A percentile compares a stretch with the other conserved stretches of the same genome.
phyloP scores from a whole-genome alignment of 2,888 invertebrate genomes.

The Anarsia innoxiella region DNA sequence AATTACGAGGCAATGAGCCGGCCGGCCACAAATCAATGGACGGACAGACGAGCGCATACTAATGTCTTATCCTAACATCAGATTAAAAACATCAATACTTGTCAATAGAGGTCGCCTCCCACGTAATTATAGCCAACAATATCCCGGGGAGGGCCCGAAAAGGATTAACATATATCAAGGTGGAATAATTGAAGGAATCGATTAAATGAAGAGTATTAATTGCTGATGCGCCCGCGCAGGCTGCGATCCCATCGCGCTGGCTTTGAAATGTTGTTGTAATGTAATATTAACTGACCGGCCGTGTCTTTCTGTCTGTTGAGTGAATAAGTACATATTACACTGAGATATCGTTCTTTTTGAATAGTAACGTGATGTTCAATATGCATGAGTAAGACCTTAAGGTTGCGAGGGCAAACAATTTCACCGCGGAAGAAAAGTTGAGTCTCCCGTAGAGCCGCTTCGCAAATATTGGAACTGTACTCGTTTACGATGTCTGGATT shows the following conservation, averaged over 20 bases:
- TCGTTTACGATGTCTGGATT: no score
- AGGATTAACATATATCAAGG: slow-evolving; percentile 72
- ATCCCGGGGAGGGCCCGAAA: slow-evolving; percentile 64
- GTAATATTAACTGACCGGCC: slow-evolving; percentile 33
- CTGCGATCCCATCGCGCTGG: slow-evolving; percentile 44
- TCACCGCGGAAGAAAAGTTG: not conserved
- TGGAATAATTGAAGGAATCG: slow-evolving; percentile 74
- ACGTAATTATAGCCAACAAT: slow-evolving; percentile 73
- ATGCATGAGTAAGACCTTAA: slow-evolving; percentile 3
- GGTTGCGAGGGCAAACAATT: not conserved
- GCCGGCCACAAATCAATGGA: slow-evolving; percentile 65
- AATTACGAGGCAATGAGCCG: slow-evolving; percentile 70
- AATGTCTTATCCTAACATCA: slow-evolving; percentile 74
- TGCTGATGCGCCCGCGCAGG: slow-evolving; percentile 66
- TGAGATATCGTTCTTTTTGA: slow-evolving; percentile 4
- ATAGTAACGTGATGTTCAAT: slow-evolving; percentile 6
- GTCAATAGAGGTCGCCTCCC: slow-evolving; percentile 73
- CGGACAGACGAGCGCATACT: slow-evolving; percentile 63
- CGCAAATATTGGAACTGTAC: no score
- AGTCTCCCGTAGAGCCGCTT: no score
- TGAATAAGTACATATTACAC: no score
- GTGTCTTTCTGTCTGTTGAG: slow-evolving; percentile 7
- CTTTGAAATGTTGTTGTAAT: slow-evolving; percentile 37
- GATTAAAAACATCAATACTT: slow-evolving; percentile 75
- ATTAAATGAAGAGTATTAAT: slow-evolving; percentile 74